phyloP scores from a whole-genome alignment of 2,888 invertebrate genomes.

The Halocaridina rubra region DNA sequence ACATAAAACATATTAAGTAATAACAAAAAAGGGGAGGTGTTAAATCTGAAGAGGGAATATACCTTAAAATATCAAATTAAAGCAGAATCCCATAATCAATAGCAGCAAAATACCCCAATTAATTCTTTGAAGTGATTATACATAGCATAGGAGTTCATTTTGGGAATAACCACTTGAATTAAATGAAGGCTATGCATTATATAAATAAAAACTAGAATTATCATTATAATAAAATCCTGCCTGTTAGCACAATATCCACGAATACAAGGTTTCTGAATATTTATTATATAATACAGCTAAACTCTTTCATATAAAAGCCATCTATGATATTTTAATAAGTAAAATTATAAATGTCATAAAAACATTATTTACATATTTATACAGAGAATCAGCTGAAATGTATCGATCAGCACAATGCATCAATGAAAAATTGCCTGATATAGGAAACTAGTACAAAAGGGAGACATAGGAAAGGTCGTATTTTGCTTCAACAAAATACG shows the following conservation, averaged over 20 bases:
- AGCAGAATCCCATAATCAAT: slow-evolving; percentile 30
- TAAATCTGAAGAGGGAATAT: slow-evolving; percentile 15
- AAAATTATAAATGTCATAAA: slow-evolving; percentile 22
- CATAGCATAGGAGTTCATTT: too few relatives aligned
- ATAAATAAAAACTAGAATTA: not conserved
- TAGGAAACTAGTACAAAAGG: not conserved
- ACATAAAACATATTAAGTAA: slow-evolving; percentile 30
- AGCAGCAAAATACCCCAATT: not conserved
- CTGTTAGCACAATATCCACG: not conserved
- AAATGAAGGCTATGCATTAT: not conserved
- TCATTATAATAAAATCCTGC: not conserved
- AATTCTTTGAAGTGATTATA: not conserved
- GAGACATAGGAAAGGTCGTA: not conserved
- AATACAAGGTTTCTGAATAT: not conserved
- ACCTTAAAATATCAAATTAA: not conserved
- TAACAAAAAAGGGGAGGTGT: too few relatives aligned
- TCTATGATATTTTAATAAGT: slow-evolving; percentile 20
- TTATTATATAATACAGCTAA: not conserved
- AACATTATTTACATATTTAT: slow-evolving; percentile 51
- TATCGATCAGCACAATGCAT: slow-evolving; percentile 20
- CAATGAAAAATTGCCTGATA: slow-evolving; percentile 1
- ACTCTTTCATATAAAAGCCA: not conserved
- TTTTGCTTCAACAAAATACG: slow-evolving; percentile 6
- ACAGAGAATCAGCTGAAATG: slow-evolving; percentile 31
- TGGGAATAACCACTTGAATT: not conserved